These are phyloP conservation scores for Myotis brandtii DNA, from an alignment of 2,113 vertebrate species.

Conservation along the genomic window DNA sequence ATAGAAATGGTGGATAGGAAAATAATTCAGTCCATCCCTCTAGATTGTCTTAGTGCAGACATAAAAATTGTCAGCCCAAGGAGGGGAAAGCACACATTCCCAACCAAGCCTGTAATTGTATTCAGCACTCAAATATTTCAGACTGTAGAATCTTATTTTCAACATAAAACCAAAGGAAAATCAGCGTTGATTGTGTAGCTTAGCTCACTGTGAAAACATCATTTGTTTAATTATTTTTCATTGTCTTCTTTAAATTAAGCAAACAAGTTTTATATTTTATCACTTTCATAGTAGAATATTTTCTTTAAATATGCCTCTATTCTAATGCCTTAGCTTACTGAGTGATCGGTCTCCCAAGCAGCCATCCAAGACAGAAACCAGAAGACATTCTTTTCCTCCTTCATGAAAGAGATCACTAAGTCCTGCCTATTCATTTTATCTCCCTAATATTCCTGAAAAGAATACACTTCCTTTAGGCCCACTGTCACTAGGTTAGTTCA, in stretches of 20 bases:
- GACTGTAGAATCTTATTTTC: slow-evolving; percentile 60
- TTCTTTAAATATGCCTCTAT: neutral
- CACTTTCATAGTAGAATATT: neutral
- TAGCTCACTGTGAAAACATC: slow-evolving; percentile 51
- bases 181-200: slow-evolving; percentile 27
- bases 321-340: neutral
- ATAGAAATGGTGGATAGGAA: slow-evolving; percentile 78
- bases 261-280: neutral
- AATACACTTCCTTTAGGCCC: neutral
- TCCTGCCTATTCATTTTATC: neutral
- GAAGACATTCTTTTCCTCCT: neutral
- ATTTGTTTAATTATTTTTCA: slow-evolving; percentile 24
- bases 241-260: slow-evolving; percentile 17
- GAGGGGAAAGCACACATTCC: neutral
- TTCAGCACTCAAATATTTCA: slow-evolving; percentile 74
- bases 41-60: slow-evolving; percentile 73
- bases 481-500: neutral
- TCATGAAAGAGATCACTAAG: neutral
- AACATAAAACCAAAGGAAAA: slow-evolving; percentile 63
- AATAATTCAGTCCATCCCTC: slow-evolving; percentile 78
- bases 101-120: slow-evolving; percentile 72
- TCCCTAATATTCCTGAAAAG: neutral
- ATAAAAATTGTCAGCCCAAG: slow-evolving; percentile 69
- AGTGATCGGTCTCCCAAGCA: neutral
- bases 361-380: neutral